Evolutionary conservation across 2,888 invertebrate species (phyloP), one percentile per base, ranked within the genome.

Genomic region (Tachystola acroxantha): DNA sequence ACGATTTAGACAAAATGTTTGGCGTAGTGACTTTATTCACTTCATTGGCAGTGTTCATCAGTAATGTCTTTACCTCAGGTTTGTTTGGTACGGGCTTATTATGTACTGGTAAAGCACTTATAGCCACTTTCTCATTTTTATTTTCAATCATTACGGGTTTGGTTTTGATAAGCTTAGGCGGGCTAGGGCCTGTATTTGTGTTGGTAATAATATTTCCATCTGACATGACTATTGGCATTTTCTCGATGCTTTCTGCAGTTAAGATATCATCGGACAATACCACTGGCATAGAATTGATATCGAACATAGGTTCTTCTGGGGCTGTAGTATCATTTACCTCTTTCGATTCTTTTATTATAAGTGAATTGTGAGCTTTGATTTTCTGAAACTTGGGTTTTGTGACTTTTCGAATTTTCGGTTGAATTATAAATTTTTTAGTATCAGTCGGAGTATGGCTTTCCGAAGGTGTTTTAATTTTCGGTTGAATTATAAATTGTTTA

Each of bases 201-300:
- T 24, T 24, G n/a, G 24, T 4, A 40, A 82, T 68, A 25, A 82
- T 61, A 48, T 81, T 81, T 7, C 78, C 80, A 43, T 85, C 86
- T 0, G 86, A 69, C 81, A 85, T 84, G 0, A 91, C 89, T 20
- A 91, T 88, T 0, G 92, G 92, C 88, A 92, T 90, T 57, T 91
- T 91, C 50, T 92, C 91, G 34, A 92, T 90, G 53, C 75, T 91
- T 57, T 92, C 92, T 0, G 92, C 89, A 0, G 91, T 91, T 39
- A 92, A 68, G 26, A 91, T 88, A 51, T 93, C 92, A 49, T 93
- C 93, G 20, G 91, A 91, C 27, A 93, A 66, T 2, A 93, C 92
- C 43, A 93, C 91, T 1, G 93, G 93, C 92, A 93, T 93, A 1
- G 92, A 92, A 65, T 92, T 91, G 22, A 93, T 93, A 62, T 94